Evolutionary conservation across 1,140 invertebrate species (phyloP).

Genomic region (Colletes latitarsis): DNA sequence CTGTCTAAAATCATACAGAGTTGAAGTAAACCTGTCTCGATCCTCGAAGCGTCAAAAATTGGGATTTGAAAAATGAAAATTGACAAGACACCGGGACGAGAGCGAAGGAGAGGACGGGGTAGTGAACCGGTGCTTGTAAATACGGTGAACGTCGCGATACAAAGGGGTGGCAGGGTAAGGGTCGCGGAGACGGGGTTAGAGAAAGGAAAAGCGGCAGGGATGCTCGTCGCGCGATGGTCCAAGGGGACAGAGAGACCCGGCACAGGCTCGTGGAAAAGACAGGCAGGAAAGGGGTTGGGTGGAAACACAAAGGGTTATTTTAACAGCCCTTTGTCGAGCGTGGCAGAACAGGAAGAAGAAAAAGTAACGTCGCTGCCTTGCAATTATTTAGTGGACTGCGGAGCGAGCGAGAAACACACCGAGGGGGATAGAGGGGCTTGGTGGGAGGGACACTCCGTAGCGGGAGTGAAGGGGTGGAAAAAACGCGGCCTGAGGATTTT

Average conservation of each 20-base stretch:
- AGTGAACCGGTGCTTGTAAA: constrained; percentile 66
- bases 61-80: neutral
- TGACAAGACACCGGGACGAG: constrained; percentile 1
- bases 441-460: constrained; percentile 9
- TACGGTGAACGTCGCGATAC: constrained; percentile 59
- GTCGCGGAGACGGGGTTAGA: neutral
- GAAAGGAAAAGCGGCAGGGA: constrained; percentile 8
- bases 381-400: constrained; percentile 70
- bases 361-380: constrained; percentile 66
- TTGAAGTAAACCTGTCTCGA: too few species aligned
- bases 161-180: constrained; percentile 47
- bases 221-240: neutral
- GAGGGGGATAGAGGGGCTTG: constrained; percentile 10
- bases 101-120: constrained; percentile 36
- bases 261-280: constrained; percentile 37
- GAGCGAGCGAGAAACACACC: constrained; percentile 38
- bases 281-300: constrained; percentile 37
- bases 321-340: constrained; percentile 72
- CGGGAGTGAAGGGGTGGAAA: neutral
- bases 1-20: too few species aligned
- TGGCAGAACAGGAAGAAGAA: constrained; percentile 61
- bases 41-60: too few species aligned
- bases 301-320: constrained; percentile 71
- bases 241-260: neutral
- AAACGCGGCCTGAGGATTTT: constrained; percentile 9